Base-by-base conservation (phyloP, 2,888 invertebrate genomes). In the Dryadula phaetusa region DNA sequence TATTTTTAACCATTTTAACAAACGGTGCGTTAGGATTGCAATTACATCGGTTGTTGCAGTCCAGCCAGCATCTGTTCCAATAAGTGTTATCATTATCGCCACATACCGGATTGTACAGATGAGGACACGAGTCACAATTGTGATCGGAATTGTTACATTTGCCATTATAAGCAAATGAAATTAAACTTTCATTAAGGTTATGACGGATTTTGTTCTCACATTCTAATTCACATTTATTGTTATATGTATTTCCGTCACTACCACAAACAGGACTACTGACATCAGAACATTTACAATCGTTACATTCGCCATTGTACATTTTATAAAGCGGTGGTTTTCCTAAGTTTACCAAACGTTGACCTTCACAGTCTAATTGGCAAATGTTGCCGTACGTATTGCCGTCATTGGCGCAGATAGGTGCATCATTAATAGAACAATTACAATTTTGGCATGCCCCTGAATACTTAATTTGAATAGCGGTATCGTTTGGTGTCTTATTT, bases 331-430 rank as follows among this genome's bases (percentile, higher is more conserved):
- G 40, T 16, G 60, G 37, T 46, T 52, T 40, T 6, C 72, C 77
- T 14, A 76, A 65, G 8, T 71, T 72, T 5, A 62, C 42, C n/a
- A 71, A 72, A 70, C 73, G 74, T 63, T 74, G 72, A 65, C 78
- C 83, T 46, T 77, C 71, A 62, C 83, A 81, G 0, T 67, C 60
- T 0, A 85, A 60, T n/a, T 64, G n/a, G 56, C 82, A 83, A 37
- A 66, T 58, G 62, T 79, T 84, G 2, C 42, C 56, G 66, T 81
- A 83, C 1, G 83, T 82, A 1, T 72, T 76, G 3, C 72, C 72
- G 46, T 82, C 79, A 44, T 72, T 80, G 3, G 74, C 81, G 56
- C 82, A 83, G 1, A 81, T 47, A 14, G 75, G 76, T 0, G 75
- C 67, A 10, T 69, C 25, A 7, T 62, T 10, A 0, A 14, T 1